Evolutionary conservation across 2,888 invertebrate species (phyloP), one percentile per base, ranked within the genome.

Genomic region (Endotricha flammealis): DNA sequence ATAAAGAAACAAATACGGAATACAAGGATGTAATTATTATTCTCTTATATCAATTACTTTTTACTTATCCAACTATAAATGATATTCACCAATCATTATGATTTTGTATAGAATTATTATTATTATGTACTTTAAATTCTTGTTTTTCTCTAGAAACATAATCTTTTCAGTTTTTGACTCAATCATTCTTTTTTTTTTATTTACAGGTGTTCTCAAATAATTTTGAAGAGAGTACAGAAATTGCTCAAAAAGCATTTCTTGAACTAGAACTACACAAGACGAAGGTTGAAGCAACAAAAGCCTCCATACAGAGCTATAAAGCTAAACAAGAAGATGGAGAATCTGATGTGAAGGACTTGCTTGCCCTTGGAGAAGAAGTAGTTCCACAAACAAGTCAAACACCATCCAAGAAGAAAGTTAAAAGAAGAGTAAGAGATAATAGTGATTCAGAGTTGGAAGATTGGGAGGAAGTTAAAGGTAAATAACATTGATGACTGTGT

Each of bases 381-480:
- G 53, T 53, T 13, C 57, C 64, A 30, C 41, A 48, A 28, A 32
- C 50, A 13, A n/a, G n/a, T n/a, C n/a, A n/a, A n/a, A 60, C 48
- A 43, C 48, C 51, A 37, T 29, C 39, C 10, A 60, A 57, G 34
- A 74, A 71, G 32, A 66, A 66, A 53, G 38, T 38, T 2, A 72
- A 65, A 39, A 43, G 42, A n/a, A 66, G 64, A 56, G 42, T 29
- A 1, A 67, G 57, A 50, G 52, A 66, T 48, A 71, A 75, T 13
- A 89, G 88, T 52, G 90, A 90, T 30, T 91, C 91, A 2, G 93
- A 93, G 55, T 85, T 90, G 33, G 92, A 90, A 47, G 90, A 92
- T 60, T 92, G 91, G 90, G 92, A 93, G 64, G 93, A 93, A 83
- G 93, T 94, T 32, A 89, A 91, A 76, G 90, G 90, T 79, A 77